Evolutionary conservation across 1,140 invertebrate species (phyloP).

Genomic region (Dryas iulia): DNA sequence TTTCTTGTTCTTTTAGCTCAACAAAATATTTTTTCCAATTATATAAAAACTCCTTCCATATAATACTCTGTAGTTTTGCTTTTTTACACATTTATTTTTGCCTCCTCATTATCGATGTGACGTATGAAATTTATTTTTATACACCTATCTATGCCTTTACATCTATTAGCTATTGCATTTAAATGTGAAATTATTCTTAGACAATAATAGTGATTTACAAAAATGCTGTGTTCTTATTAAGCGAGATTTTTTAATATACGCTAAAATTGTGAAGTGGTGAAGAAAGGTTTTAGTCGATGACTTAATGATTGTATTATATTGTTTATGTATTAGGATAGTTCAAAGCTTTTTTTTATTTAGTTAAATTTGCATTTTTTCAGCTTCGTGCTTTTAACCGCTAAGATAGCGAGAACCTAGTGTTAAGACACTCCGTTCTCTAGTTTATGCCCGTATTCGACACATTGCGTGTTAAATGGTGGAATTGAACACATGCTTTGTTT

Average conservation of each 20-base stretch:
- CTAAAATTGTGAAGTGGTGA: neutral
- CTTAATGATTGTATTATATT: neutral
- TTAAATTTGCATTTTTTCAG: too few relatives aligned
- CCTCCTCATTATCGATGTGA: neutral
- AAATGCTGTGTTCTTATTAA: neutral
- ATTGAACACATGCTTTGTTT: too few relatives aligned
- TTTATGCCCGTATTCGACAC: too few relatives aligned
- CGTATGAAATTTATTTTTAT: neutral
- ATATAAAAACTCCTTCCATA: too few relatives aligned
- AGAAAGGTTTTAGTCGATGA: neutral
- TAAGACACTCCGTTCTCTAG: too few relatives aligned
- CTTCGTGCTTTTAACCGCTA: too few relatives aligned
- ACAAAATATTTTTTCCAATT: too few relatives aligned
- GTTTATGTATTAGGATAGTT: neutral
- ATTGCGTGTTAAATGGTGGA: too few relatives aligned
- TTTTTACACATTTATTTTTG: too few relatives aligned
- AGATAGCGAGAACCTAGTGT: too few relatives aligned
- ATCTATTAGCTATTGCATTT: neutral
- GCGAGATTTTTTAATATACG: neutral
- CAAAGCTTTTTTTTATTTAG: neutral
- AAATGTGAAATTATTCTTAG: neutral
- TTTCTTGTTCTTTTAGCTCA: too few relatives aligned
- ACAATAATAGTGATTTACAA: neutral
- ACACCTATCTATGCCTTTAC: neutral
- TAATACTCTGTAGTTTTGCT: too few relatives aligned